phyloP scores from a whole-genome alignment of 2,888 invertebrate genomes.

The Pteria penguin region DNA sequence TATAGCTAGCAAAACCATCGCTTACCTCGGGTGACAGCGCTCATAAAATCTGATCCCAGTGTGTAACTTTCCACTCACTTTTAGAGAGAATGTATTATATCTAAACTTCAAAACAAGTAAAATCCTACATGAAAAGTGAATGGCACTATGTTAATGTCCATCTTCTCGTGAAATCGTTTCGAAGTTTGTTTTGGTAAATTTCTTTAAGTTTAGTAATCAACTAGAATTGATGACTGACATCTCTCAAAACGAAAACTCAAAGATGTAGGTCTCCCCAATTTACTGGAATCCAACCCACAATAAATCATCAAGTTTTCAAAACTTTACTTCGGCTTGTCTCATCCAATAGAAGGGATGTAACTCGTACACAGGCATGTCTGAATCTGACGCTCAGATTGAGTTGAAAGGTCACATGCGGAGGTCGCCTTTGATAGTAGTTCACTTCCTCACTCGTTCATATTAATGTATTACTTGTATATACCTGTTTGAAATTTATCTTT shows the following conservation, averaged over 20 bases:
- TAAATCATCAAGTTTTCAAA: slow-evolving; percentile 1
- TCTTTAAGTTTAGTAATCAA: not conserved
- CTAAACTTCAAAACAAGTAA: not conserved
- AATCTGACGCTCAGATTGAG: not conserved
- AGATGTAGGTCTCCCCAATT: slow-evolving; percentile 8
- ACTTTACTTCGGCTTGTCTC: not conserved
- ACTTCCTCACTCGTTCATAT: too few relatives aligned
- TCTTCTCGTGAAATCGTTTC: too few relatives aligned
- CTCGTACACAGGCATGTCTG: not conserved
- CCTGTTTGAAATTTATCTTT: too few relatives aligned
- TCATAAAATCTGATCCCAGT: too few relatives aligned
- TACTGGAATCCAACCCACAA: not conserved
- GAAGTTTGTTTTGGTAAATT: too few relatives aligned
- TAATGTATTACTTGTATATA: too few relatives aligned
- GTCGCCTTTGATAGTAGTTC: not conserved
- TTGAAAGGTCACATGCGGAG: not conserved
- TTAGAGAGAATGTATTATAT: not conserved
- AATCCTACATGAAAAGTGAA: not conserved
- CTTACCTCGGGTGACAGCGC: not conserved
- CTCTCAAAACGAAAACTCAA: not conserved
- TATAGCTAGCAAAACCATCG: too few relatives aligned
- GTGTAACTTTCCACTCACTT: too few relatives aligned
- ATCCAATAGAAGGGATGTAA: slow-evolving; percentile 3
- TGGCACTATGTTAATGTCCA: too few relatives aligned
- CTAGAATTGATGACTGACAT: not conserved